Percentiles rank a stretch among this genome's conserved stretches.
Evolutionary conservation across 2,888 invertebrate genomes (phyloP).

Genomic region (Xylophagus ater): DNA sequence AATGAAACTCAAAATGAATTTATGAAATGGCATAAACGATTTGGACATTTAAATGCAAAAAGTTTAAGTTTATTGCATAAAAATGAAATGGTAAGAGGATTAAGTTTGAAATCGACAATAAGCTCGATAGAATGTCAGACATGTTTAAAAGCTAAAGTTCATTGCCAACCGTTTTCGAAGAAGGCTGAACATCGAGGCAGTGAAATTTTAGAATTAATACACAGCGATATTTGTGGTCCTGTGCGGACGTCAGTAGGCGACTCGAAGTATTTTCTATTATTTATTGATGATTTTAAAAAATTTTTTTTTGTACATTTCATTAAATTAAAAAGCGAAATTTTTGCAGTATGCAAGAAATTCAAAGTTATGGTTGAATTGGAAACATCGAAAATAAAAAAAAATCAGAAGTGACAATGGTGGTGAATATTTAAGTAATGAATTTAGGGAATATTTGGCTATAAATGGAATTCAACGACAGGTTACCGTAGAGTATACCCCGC

Average conservation of each 20-base stretch:
- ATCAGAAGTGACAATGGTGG: constrained; percentile 13
- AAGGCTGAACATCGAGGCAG: too few relatives aligned
- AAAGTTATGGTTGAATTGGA: constrained; percentile 13
- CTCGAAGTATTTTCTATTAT: constrained; percentile 15
- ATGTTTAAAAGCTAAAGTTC: too few relatives aligned
- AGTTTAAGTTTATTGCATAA: too few relatives aligned
- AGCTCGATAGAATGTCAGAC: too few relatives aligned
- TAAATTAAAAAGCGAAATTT: constrained; percentile 16
- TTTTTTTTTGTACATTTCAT: constrained; percentile 16
- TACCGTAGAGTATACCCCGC: too few relatives aligned
- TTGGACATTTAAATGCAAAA: too few relatives aligned
- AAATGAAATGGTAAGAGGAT: too few relatives aligned
- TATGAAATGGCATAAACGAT: too few relatives aligned
- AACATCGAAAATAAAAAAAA: constrained; percentile 10
- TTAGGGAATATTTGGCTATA: constrained; percentile 9
- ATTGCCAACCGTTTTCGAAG: too few relatives aligned
- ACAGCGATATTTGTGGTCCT: constrained; percentile 17
- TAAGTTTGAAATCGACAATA: too few relatives aligned
- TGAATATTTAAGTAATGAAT: constrained; percentile 9
- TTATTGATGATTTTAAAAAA: constrained; percentile 17
- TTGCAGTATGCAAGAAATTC: constrained; percentile 14
- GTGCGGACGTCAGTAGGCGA: constrained; percentile 13
- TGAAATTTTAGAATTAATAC: constrained; percentile 16
- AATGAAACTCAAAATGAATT: too few relatives aligned
- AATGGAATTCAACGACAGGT: too few relatives aligned